Percentiles rank a stretch among this genome's conserved stretches.
These are phyloP conservation scores for Nymphalis c-album DNA, from an alignment of 2,888 invertebrate genomes.

Conservation along the genomic window DNA sequence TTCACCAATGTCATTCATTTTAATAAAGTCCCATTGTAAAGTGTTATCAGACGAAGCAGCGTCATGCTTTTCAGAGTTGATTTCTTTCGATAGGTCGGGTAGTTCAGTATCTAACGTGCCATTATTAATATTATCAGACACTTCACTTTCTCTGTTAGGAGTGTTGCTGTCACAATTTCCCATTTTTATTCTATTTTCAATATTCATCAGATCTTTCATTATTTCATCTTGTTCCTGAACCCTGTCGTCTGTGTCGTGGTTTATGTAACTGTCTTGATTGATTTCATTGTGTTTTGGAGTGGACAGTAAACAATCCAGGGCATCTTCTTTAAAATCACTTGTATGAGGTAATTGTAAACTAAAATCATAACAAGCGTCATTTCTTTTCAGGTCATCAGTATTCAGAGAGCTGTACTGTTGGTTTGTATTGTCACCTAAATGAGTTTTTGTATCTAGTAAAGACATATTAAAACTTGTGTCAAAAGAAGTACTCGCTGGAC, in stretches of 20 bases:
- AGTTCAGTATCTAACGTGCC: conserved; percentile 19
- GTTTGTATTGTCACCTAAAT: conserved; percentile 60
- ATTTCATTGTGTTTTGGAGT: conserved; percentile 59
- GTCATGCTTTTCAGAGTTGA: conserved; percentile 13
- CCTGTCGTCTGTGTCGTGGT: conserved; percentile 53
- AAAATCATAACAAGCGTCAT: conserved; percentile 72
- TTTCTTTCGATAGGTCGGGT: conserved; percentile 25
- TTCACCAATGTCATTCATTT: conserved; percentile 8
- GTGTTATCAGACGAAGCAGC: conserved; percentile 23
- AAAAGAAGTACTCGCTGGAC: conserved; percentile 65
- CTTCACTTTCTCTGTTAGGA: conserved; percentile 43
- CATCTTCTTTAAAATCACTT: conserved; percentile 67
- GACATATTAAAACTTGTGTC: conserved; percentile 72
- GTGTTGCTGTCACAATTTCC: conserved; percentile 45
- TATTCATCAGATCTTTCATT: conserved; percentile 73
- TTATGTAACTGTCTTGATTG: conserved; percentile 53
- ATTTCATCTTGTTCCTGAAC: conserved; percentile 69
- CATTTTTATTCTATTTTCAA: conserved; percentile 66
- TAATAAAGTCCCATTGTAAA: conserved; percentile 42
- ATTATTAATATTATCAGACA: conserved; percentile 37
- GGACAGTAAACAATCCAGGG: conserved; percentile 69
- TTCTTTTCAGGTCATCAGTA: conserved; percentile 64
- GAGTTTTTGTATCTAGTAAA: conserved; percentile 65
- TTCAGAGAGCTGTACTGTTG: conserved; percentile 62
- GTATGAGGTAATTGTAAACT: conserved; percentile 64